phyloP scores from a whole-genome alignment of 2,888 invertebrate genomes.

The Pseudoips prasinana region DNA sequence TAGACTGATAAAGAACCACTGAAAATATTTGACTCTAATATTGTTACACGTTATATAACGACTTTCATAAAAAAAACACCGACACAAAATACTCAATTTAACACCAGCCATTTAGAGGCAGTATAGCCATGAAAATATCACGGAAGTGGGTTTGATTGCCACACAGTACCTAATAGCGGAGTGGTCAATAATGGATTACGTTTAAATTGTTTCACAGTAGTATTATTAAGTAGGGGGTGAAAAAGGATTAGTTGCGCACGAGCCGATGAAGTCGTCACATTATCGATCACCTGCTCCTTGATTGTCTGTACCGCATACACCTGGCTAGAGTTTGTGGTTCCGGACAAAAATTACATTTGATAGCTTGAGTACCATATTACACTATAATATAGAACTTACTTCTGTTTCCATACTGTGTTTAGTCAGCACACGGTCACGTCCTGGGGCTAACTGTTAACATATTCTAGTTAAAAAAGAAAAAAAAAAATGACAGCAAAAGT shows the following conservation, averaged over 20 bases:
- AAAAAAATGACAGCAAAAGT: too few relatives aligned
- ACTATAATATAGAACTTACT: too few relatives aligned
- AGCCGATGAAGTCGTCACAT: constrained; percentile 60
- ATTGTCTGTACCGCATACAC: constrained; percentile 40
- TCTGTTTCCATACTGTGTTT: too few relatives aligned
- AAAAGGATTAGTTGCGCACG: constrained; percentile 67
- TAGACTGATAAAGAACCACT: too few relatives aligned
- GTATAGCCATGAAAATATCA: constrained; percentile 43
- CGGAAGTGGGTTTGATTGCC: constrained; percentile 57
- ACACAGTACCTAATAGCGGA: constrained; percentile 45
- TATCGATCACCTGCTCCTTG: constrained; percentile 58
- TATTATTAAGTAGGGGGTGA: constrained; percentile 50
- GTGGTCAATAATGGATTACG: constrained; percentile 38
- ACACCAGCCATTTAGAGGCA: constrained; percentile 59
- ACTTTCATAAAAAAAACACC: constrained; percentile 49
- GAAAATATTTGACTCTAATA: too few relatives aligned
- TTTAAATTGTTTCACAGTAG: constrained; percentile 45
- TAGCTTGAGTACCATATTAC: too few relatives aligned
- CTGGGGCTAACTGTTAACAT: too few relatives aligned
- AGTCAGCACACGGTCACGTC: too few relatives aligned
- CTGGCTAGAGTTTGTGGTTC: constrained; percentile 51
- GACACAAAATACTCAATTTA: constrained; percentile 61
- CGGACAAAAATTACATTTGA: constrained; percentile 28
- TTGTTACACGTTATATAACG: too few relatives aligned
- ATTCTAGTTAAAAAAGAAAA: too few relatives aligned